These are phyloP conservation scores for Pimephales promelas DNA, from an alignment of 2,113 vertebrate species.

Conservation along the genomic window DNA sequence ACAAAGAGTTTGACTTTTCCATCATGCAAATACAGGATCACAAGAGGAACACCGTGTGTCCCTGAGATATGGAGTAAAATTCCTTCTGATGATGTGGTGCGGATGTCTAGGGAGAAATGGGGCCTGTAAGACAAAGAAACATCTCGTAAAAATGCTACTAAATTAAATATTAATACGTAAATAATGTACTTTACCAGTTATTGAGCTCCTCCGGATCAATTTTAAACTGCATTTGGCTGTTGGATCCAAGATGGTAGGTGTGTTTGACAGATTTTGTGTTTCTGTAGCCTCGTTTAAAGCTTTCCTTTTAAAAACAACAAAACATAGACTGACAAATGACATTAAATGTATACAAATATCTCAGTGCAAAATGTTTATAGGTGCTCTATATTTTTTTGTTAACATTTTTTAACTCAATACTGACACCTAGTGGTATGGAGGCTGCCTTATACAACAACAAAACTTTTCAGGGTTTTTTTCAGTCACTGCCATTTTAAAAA, in stretches of 20 bases:
- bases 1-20: constrained; percentile 79
- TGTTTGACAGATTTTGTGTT: constrained; percentile 48
- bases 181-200: constrained; percentile 61
- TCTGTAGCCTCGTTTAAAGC: constrained; percentile 44
- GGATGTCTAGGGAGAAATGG: constrained; percentile 81
- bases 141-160: background rate
- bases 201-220: constrained; percentile 69
- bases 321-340: background rate
- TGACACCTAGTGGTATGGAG: background rate
- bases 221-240: constrained; percentile 79
- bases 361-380: background rate
- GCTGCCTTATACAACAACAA: background rate
- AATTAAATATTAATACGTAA: background rate
- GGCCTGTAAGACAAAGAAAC: constrained; percentile 70
- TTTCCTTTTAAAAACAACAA: constrained; percentile 17
- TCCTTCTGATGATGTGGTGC: constrained; percentile 76
- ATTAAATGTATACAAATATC: background rate
- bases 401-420: background rate
- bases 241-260: constrained; percentile 71
- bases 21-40: constrained; percentile 80
- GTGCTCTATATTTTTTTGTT: background rate
- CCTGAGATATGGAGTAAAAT: constrained; percentile 77
- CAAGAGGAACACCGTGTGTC: constrained; percentile 61
- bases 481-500: background rate
- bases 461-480: background rate